Conservation (phyloP, 2,113 vertebrate genomes). For the Bubo blakistoni region DNA sequence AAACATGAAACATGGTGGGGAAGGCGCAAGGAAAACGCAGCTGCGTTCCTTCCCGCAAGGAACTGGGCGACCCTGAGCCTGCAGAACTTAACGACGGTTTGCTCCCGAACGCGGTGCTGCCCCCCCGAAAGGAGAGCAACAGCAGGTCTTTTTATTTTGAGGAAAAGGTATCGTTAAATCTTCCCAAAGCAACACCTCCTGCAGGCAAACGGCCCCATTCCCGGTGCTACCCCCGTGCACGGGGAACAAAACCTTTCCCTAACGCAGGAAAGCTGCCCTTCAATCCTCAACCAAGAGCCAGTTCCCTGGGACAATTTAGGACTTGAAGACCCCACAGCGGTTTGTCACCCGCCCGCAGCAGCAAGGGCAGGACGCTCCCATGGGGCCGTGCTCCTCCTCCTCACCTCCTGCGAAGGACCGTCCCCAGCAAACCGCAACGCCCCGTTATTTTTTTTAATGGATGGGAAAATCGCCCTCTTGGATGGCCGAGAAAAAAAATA, state of each 20-base stretch:
- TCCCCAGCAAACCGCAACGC: background rate
- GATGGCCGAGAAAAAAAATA: background rate
- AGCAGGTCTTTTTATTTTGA: background rate
- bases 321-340: background rate
- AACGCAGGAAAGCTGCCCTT: background rate
- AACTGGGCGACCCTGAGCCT: background rate
- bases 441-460: too few species aligned
- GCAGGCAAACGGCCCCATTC: background rate
- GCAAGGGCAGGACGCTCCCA: background rate
- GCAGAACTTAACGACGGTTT: background rate
- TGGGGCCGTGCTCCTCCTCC: background rate
- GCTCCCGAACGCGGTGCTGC: accelerated
- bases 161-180: background rate
- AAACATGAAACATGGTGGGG: background rate
- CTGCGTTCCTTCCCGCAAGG: background rate
- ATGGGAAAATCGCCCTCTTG: background rate
- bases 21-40: background rate
- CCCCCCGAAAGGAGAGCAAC: background rate
- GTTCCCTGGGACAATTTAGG: background rate
- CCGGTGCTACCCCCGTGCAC: accelerated
- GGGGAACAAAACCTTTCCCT: background rate
- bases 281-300: background rate
- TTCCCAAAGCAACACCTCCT: background rate
- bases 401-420: accelerated
- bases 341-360: background rate